These are phyloP conservation scores for Mythimna vitellina DNA, from an alignment of 2,888 invertebrate species.

Conservation along the genomic window DNA sequence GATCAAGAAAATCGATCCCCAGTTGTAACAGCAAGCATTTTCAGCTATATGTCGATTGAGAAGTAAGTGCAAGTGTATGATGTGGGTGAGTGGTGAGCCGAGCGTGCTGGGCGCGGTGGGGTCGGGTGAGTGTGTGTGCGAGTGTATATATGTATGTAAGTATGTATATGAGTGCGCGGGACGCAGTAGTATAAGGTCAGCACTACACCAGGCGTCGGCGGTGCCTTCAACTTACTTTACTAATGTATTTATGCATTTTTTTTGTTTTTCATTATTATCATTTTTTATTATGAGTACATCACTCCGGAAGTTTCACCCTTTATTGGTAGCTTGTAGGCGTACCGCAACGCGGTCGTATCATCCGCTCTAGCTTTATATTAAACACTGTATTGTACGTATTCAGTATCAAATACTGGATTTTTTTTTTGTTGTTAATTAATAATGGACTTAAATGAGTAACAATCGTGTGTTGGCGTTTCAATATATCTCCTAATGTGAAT, in stretches of 20 bases:
- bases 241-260: constrained; percentile 84
- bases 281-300: constrained; percentile 71
- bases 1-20: not conserved
- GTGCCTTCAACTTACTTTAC: constrained; percentile 78
- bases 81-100: no score
- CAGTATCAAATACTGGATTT: constrained; percentile 57
- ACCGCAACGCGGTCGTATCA: constrained; percentile 64
- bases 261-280: constrained; percentile 70
- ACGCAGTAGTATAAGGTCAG: constrained; percentile 76
- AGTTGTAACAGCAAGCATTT: no score
- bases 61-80: no score
- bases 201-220: constrained; percentile 82
- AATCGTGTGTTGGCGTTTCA: constrained; percentile 52
- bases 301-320: constrained; percentile 76
- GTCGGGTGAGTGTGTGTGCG: constrained; percentile 58
- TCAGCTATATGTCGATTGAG: no score
- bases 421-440: constrained; percentile 50
- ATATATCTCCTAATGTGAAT: constrained; percentile 59
- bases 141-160: constrained; percentile 74
- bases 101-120: constrained; percentile 20
- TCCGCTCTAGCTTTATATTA: constrained; percentile 55
- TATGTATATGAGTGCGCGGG: constrained; percentile 75
- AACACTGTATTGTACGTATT: constrained; percentile 50
- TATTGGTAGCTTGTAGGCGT: constrained; percentile 77
- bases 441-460: constrained; percentile 53